Percentiles rank a stretch among this genome's conserved stretches.
phyloP scores from a whole-genome alignment of 2,113 vertebrate species.

The Erythrocebus patas region DNA sequence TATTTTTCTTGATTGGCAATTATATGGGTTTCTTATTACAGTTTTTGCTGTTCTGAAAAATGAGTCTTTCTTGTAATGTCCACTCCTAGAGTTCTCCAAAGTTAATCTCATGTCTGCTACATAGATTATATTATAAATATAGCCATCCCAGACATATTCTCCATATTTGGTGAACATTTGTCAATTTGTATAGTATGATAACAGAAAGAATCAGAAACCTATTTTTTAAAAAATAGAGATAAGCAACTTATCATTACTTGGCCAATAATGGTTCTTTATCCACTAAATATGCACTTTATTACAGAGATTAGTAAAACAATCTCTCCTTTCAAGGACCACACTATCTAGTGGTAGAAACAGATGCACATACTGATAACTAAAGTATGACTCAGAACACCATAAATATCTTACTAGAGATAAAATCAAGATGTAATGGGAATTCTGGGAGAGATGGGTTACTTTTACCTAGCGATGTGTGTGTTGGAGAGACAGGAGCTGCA shows the following conservation, averaged over 20 bases:
- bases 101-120: background rate
- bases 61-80: background rate
- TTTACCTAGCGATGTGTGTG: background rate
- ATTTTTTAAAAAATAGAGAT: background rate
- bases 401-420: background rate
- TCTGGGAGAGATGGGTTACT: background rate
- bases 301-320: background rate
- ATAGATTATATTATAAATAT: background rate
- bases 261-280: background rate
- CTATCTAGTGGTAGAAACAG: background rate
- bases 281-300: background rate
- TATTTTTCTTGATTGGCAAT: background rate
- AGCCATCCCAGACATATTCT: background rate
- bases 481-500: background rate
- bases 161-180: background rate
- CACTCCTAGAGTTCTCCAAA: background rate
- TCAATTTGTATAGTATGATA: background rate
- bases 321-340: background rate
- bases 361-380: background rate
- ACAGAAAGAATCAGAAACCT: background rate
- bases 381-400: background rate
- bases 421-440: background rate
- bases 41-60: background rate
- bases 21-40: background rate
- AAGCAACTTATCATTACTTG: background rate